These are phyloP conservation scores for Acleris literana DNA, from an alignment of 2,888 invertebrate species.

Conservation along the genomic window DNA sequence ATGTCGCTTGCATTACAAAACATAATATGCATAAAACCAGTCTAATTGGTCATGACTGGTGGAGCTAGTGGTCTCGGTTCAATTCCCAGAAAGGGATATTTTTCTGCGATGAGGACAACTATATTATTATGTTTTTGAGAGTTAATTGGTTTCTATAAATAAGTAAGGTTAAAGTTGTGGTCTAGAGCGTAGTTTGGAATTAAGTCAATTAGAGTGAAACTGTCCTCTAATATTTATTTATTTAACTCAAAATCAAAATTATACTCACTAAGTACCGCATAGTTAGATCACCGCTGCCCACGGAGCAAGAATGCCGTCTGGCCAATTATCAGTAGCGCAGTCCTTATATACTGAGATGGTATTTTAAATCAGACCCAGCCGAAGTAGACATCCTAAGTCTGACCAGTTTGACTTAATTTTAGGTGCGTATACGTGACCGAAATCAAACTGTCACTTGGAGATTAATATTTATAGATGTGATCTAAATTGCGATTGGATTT, in stretches of 20 bases:
- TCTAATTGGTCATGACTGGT: too few species aligned
- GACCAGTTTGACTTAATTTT: slow-evolving; percentile 35
- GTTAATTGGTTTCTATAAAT: too few species aligned
- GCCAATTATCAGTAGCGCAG: slow-evolving; percentile 50
- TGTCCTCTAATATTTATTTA: too few species aligned
- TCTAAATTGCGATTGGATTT: slow-evolving; percentile 14
- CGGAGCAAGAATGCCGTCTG: slow-evolving; percentile 62
- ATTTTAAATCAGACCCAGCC: slow-evolving; percentile 49
- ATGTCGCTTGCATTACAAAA: too few species aligned
- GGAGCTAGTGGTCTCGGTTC: too few species aligned
- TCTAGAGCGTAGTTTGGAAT: too few species aligned
- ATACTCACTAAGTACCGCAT: slow-evolving; percentile 72
- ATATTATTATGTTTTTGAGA: too few species aligned
- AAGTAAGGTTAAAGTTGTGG: too few species aligned
- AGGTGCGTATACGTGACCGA: slow-evolving; percentile 32
- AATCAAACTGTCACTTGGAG: slow-evolving; percentile 3
- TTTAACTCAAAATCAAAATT: slow-evolving; percentile 4
- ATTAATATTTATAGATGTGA: slow-evolving; percentile 23
- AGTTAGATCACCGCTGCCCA: slow-evolving; percentile 52
- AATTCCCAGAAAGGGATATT: too few species aligned
- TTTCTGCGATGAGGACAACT: too few species aligned
- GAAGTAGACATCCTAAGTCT: slow-evolving; percentile 50
- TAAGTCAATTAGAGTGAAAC: too few species aligned
- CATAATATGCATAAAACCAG: too few species aligned
- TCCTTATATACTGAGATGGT: slow-evolving; percentile 69